phyloP scores from a whole-genome alignment of 1,140 invertebrate species.

The Euura saliciscinereae region DNA sequence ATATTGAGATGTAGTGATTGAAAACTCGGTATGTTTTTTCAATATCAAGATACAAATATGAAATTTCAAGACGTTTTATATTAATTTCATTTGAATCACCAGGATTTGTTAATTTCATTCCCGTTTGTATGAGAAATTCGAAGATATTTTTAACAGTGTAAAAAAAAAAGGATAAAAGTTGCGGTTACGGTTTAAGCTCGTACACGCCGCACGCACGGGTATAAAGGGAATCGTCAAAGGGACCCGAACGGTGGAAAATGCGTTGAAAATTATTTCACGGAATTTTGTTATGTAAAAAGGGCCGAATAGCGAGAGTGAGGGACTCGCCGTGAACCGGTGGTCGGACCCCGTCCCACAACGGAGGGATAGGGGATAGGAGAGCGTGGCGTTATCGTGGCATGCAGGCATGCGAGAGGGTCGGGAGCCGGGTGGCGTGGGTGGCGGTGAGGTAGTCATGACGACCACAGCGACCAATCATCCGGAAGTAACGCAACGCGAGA shows the following conservation, averaged over 20 bases:
- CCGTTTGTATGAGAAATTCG: too few relatives aligned
- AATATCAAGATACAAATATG: too few relatives aligned
- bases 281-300: background rate
- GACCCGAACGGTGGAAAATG: conserved; percentile 8
- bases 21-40: too few relatives aligned
- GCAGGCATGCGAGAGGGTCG: conserved; percentile 32
- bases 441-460: conserved; percentile 56
- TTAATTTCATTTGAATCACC: too few relatives aligned
- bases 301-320: conserved; percentile 18
- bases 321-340: background rate
- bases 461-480: conserved; percentile 62
- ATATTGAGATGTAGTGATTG: too few relatives aligned
- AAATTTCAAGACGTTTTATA: too few relatives aligned
- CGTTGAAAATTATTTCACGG: conserved; percentile 11
- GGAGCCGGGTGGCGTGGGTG: conserved; percentile 44
- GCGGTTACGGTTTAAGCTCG: too few relatives aligned
- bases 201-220: background rate
- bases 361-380: conserved; percentile 28
- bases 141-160: too few relatives aligned
- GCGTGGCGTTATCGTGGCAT: conserved; percentile 38
- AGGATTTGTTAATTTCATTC: too few relatives aligned
- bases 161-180: too few relatives aligned
- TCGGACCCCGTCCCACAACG: too few relatives aligned
- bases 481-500: conserved; percentile 61
- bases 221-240: background rate